Evolutionary conservation across 2,113 vertebrate genomes (phyloP), one percentile per base, ranked within the genome.

Genomic region (Chloropsis hardwickii): DNA sequence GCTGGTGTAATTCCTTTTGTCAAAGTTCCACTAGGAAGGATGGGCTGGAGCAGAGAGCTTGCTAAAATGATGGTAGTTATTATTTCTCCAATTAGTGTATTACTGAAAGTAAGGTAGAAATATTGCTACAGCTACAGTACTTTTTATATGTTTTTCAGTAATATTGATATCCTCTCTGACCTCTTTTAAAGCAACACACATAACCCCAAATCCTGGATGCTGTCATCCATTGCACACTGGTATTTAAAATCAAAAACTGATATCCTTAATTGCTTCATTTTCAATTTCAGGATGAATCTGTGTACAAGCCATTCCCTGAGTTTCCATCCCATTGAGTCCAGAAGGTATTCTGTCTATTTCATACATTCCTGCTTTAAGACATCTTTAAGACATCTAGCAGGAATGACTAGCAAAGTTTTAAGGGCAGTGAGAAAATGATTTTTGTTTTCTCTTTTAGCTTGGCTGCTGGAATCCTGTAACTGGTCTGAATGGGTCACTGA

Each of bases 391-490:
- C 18, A 9, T 40, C 1, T 69, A 12, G 37, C 29, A 70, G 25
- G 65, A 91, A 21, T 81, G 39, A 53, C 8, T 57, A 50, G 19
- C 12, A 74, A 47, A 69, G 27, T 53, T 79, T 79, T 33, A 45
- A 9, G 23, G 51, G 23, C 58, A 56, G 24, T 23, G n/a, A 60
- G 37, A 37, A 96, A 88, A 95, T 39, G 0, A 50, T 29, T 81
- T 44, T 19, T 86, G 4, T 91, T 95, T 97, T 92, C 12, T 97
- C 48, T 98, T 98, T 62, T 97, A 99, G 99, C 98, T 99, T 16
- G 99, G 98, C n/a, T 99, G 99, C 54, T 99, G 99, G 99, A 99
- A 99, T 95, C 99, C 99, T 3, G 74, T 99, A 57, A 99, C 99
- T 14, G 99, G 99, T 81, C 96, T 99, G 88, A 99, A 99, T 61